Base-by-base conservation (phyloP, 2,797 vertebrate species). In the Malacoraja senta region DNA sequence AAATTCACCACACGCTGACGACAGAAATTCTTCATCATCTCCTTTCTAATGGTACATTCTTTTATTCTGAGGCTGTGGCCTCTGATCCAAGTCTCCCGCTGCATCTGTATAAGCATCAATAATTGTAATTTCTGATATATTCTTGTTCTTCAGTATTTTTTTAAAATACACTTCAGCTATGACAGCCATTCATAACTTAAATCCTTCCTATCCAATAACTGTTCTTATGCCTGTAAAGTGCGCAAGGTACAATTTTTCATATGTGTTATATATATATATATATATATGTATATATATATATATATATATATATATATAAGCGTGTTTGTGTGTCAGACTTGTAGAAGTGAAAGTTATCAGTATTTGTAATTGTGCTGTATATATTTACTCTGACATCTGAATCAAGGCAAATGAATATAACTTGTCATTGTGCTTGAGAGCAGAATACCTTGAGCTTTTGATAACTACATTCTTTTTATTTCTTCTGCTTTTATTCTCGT, bases 401-500 rank as follows among this genome's bases (percentile, higher is more conserved):
- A 63, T 88, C 1, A 35, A 44, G 90, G 53, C 24, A 91, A 44
- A 74, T 91, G 38, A 74, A 91, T 53, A 53, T 71, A 91, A 44
- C 24, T 26, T 91, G 68, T 91, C 84, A 88, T 32, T 74, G 26
- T 74, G 38, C 71, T 44, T 26, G 35, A 72, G 72, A 74, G 38
- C 24, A 26, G 8, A 74, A 53, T 92, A 8, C 38, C 44, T 21
- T 74, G 38, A 38, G 35, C 15, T 61, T 86, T 29, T 86, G 83
- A 68, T 21, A 88, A 92, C 38, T 53, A 21, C 68, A 44, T 92
- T 58, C 21, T 92, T 92, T 91, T 29, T 38, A 53, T 74, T 91
- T 74, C 84, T 19, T 3, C 35, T 53, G 0, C 71, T 91, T 91
- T 74, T 38, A 53, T 91, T 74, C 61, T 8, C 1, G 12, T 44